Conservation (phyloP, 2,888 invertebrate species). For the Pollenia angustigena region DNA sequence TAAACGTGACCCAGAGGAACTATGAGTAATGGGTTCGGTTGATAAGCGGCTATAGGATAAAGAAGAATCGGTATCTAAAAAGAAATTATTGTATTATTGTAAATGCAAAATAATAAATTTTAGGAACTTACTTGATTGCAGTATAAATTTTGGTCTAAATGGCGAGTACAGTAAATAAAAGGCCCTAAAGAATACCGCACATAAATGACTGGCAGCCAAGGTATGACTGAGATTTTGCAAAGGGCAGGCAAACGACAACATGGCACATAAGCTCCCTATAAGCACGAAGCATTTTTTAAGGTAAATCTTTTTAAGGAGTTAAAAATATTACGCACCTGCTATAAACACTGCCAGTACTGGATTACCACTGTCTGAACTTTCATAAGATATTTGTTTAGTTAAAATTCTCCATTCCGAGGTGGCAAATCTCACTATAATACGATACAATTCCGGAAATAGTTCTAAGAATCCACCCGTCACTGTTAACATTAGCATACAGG, state of each 20-base stretch:
- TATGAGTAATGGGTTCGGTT: slow-evolving; percentile 80
- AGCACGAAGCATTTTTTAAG: not conserved
- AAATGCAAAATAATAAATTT: too few species aligned
- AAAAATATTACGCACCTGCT: slow-evolving; percentile 80
- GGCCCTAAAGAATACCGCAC: slow-evolving; percentile 80
- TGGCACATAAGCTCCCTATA: slow-evolving; percentile 85
- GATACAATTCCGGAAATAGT: slow-evolving; percentile 85
- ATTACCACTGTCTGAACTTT: slow-evolving; percentile 85
- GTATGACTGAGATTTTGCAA: slow-evolving; percentile 85
- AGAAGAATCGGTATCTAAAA: slow-evolving; percentile 80
- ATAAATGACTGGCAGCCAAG: slow-evolving; percentile 83
- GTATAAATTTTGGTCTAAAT: slow-evolving; percentile 83
- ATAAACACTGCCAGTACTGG: slow-evolving; percentile 86
- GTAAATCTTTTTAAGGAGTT: too few species aligned
- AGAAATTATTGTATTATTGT: not conserved
- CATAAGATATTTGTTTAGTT: slow-evolving; percentile 85
- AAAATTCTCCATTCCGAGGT: slow-evolving; percentile 86
- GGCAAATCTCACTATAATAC: slow-evolving; percentile 85
- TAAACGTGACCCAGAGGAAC: slow-evolving; percentile 76
- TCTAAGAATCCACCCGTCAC: slow-evolving; percentile 86
- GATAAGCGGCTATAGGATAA: slow-evolving; percentile 83
- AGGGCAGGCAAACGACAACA: slow-evolving; percentile 86
- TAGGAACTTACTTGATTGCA: slow-evolving; percentile 79
- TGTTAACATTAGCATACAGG: slow-evolving; percentile 85
- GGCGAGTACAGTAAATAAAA: slow-evolving; percentile 83